A percentile compares a stretch with the other conserved stretches of the same genome.
Conservation (phyloP, 2,888 invertebrate genomes). For the Atethmia centrago region DNA sequence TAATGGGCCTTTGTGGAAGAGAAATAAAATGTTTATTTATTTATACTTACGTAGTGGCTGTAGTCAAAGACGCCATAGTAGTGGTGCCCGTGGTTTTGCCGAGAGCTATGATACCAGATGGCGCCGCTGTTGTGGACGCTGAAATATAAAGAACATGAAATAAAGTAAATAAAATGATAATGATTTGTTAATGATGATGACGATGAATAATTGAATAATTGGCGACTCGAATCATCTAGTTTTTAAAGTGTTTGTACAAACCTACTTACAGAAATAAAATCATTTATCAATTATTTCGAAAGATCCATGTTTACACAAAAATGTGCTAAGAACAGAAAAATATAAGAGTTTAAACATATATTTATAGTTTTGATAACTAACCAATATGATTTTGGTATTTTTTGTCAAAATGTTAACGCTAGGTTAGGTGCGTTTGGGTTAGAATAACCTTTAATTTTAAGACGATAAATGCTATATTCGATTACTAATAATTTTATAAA, state of each 20-base stretch:
- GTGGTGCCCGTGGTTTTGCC: conserved; percentile 76
- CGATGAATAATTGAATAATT: too few species aligned
- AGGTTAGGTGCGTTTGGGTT: not conserved
- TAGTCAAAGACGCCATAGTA: conserved; percentile 76
- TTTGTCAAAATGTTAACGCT: not conserved
- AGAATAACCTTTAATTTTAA: not conserved
- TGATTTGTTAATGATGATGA: too few species aligned
- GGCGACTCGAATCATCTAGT: too few species aligned
- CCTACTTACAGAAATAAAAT: too few species aligned
- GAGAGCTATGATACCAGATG: conserved; percentile 80
- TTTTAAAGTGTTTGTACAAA: too few species aligned
- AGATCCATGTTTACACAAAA: not conserved
- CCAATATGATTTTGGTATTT: not conserved
- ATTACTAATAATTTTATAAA: conserved; percentile 19
- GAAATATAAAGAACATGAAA: conserved; percentile 57
- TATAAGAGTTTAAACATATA: too few species aligned
- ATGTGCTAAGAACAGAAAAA: too few species aligned
- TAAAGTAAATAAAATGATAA: not conserved
- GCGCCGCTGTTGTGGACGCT: conserved; percentile 79
- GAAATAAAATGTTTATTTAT: not conserved
- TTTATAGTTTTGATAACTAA: conserved; percentile 1
- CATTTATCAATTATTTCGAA: too few species aligned
- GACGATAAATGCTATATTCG: not conserved
- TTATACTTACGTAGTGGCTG: conserved; percentile 79
- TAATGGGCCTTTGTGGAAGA: too few species aligned